Evolutionary conservation across 2,888 invertebrate species (phyloP).

Genomic region (Chalcosyrphus nemorum): DNA sequence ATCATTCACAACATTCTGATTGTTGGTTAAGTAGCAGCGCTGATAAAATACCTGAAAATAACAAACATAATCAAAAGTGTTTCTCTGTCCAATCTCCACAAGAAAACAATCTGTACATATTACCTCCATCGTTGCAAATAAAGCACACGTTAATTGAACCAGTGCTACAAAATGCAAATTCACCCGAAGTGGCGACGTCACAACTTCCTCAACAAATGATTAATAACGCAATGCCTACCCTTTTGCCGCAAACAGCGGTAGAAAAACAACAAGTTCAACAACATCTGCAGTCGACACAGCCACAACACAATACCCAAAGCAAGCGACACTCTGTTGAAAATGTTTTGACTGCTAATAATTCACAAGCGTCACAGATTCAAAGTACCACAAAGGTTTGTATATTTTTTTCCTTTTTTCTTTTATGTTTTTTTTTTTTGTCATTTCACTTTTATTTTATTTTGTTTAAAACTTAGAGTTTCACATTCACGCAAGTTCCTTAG

Average conservation of each 20-base stretch:
- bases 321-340: slow-evolving; percentile 65
- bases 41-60: slow-evolving; percentile 38
- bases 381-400: slow-evolving; percentile 82
- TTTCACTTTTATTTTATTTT: slow-evolving; percentile 11
- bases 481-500: slow-evolving; percentile 76
- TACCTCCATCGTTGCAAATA: slow-evolving; percentile 62
- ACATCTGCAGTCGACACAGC: slow-evolving; percentile 56
- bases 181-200: slow-evolving; percentile 26
- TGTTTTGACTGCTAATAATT: slow-evolving; percentile 74
- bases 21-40: slow-evolving; percentile 45
- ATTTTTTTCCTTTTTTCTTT: slow-evolving; percentile 74
- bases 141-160: slow-evolving; percentile 48
- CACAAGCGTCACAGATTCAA: slow-evolving; percentile 82
- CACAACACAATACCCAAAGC: slow-evolving; percentile 66
- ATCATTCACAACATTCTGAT: slow-evolving; percentile 53
- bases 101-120: slow-evolving; percentile 52
- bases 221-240: slow-evolving; percentile 51
- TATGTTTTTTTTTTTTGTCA: slow-evolving; percentile 41
- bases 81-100: slow-evolving; percentile 53
- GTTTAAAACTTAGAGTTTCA: slow-evolving; percentile 33
- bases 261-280: slow-evolving; percentile 50
- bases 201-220: slow-evolving; percentile 61
- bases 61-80: slow-evolving; percentile 51
- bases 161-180: slow-evolving; percentile 25
- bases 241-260: slow-evolving; percentile 69